phyloP scores from a whole-genome alignment of 2,888 invertebrate genomes.

The Dicyrtomina minuta region DNA sequence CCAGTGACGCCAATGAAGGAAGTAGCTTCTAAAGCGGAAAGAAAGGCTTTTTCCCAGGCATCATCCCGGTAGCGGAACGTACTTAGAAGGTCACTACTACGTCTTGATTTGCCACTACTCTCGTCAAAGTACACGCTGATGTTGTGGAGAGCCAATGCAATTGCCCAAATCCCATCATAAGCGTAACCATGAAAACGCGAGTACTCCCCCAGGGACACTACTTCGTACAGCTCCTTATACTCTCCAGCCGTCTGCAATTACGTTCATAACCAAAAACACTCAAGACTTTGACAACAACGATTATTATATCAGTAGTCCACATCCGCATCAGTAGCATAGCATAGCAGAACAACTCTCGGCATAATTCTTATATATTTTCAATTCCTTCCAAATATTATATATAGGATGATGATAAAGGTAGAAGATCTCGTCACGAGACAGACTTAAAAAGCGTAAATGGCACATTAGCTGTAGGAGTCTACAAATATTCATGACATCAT shows the following conservation, averaged over 20 bases:
- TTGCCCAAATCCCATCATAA: conserved; percentile 98
- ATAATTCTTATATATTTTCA: too few species aligned
- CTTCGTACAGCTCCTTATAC: conserved; percentile 81
- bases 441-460: too few species aligned
- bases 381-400: too few species aligned
- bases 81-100: conserved; percentile 56
- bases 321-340: neutral
- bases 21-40: conserved; percentile 85
- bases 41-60: conserved; percentile 81
- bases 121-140: conserved; percentile 67
- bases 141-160: conserved; percentile 89
- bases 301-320: neutral
- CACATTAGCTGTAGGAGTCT: too few species aligned
- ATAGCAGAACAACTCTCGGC: neutral
- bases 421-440: too few species aligned
- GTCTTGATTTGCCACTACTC: conserved; percentile 29
- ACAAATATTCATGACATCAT: too few species aligned
- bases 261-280: conserved; percentile 22
- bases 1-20: conserved; percentile 94
- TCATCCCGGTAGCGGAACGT: conserved; percentile 83
- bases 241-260: conserved; percentile 79
- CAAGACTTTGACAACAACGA: too few species aligned
- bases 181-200: conserved; percentile 97
- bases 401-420: too few species aligned
- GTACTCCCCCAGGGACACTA: conserved; percentile 76